These are phyloP conservation scores for Neodiprion pinetum DNA, from an alignment of 1,140 invertebrate species.

Conservation along the genomic window DNA sequence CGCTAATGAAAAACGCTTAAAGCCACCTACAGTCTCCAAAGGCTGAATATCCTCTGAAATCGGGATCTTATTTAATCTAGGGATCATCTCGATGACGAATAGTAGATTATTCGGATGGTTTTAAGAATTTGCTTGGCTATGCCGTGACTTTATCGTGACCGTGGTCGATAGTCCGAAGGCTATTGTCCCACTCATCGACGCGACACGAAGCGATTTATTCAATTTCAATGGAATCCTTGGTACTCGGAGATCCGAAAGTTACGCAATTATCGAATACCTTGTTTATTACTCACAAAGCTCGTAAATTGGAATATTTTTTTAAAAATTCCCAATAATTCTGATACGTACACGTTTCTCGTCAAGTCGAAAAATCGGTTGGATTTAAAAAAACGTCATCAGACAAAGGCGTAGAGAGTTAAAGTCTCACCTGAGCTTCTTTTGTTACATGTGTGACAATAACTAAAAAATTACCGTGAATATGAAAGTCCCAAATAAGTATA, in stretches of 20 bases:
- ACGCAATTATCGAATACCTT: conserved; percentile 37
- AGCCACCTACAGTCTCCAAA: no score
- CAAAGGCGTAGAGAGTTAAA: no score
- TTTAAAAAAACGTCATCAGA: no score
- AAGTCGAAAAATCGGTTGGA: neutral
- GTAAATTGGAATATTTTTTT: neutral
- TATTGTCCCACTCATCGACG: neutral
- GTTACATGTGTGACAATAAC: neutral
- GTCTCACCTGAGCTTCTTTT: no score
- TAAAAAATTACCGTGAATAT: conserved; percentile 1
- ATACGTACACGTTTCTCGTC: neutral
- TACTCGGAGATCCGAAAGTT: conserved; percentile 30
- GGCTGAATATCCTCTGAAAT: no score
- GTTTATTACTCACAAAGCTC: conserved; percentile 31
- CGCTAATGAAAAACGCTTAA: no score
- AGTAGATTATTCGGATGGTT: no score
- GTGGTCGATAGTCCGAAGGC: conserved; percentile 15
- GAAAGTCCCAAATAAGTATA: no score
- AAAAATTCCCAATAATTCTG: neutral
- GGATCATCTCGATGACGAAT: no score
- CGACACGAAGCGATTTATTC: conserved; percentile 32
- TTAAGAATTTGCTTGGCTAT: no score
- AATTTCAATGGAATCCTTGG: conserved; percentile 39
- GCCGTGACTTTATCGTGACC: conserved; percentile 6
- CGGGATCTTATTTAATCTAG: no score